A percentile compares a stretch with the other conserved stretches of the same genome.
These are phyloP conservation scores for Prionace glauca DNA, from an alignment of 2,797 vertebrate species.

Conservation along the genomic window DNA sequence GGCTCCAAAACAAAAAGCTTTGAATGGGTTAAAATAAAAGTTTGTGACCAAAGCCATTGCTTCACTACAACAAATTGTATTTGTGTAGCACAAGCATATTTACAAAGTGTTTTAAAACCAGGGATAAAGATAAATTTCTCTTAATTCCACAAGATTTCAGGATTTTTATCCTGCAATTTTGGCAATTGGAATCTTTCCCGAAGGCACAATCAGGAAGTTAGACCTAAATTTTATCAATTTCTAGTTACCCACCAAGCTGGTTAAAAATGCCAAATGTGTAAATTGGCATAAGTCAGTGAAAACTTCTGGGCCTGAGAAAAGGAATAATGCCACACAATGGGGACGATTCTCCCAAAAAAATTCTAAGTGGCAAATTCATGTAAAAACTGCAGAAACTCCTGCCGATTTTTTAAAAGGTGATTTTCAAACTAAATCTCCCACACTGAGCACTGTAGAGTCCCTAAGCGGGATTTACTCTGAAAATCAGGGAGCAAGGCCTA, in stretches of 20 bases:
- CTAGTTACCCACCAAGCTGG: neutral
- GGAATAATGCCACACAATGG: neutral
- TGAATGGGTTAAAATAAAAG: neutral
- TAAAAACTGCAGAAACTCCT: too few species aligned
- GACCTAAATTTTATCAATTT: neutral
- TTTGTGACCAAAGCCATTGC: neutral
- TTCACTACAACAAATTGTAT: too few species aligned
- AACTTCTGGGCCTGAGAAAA: neutral
- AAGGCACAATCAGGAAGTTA: neutral
- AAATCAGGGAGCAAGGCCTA: too few species aligned
- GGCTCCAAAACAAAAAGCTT: neutral
- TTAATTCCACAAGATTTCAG: too few species aligned
- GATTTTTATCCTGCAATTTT: neutral
- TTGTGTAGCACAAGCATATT: too few species aligned
- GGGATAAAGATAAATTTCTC: neutral
- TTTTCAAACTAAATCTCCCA: too few species aligned
- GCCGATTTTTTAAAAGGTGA: too few species aligned
- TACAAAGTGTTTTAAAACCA: neutral
- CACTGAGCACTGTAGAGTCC: too few species aligned
- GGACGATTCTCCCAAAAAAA: too few species aligned
- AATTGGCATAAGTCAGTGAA: neutral
- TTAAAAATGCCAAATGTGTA: neutral
- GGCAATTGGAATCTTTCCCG: neutral
- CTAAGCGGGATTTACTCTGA: too few species aligned
- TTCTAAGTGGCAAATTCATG: too few species aligned